phyloP scores from a whole-genome alignment of 2,888 invertebrate genomes.

The Deilephila elpenor region DNA sequence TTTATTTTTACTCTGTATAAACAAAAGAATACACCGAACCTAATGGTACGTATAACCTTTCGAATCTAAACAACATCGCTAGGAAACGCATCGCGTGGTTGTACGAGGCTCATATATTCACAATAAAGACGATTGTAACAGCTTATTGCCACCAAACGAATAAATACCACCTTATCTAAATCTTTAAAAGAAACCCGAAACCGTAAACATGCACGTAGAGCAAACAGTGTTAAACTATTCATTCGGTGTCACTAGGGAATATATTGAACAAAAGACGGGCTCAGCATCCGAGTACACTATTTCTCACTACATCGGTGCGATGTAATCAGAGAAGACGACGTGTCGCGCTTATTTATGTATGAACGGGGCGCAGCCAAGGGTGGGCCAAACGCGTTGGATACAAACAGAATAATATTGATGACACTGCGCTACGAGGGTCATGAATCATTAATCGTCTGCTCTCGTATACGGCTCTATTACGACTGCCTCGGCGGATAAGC shows the following conservation, averaged over 20 bases:
- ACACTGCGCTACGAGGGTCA: constrained; percentile 84
- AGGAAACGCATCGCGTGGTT: constrained; percentile 58
- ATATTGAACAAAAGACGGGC: constrained; percentile 82
- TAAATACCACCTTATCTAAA: constrained; percentile 81
- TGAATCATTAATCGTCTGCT: constrained; percentile 84
- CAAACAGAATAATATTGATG: constrained; percentile 86
- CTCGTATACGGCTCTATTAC: constrained; percentile 83
- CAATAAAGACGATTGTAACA: constrained; percentile 74
- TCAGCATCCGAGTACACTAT: constrained; percentile 82
- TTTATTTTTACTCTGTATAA: constrained; percentile 29
- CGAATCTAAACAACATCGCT: neutral
- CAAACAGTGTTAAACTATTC: constrained; percentile 80
- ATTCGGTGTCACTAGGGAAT: constrained; percentile 77
- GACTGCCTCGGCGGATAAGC: constrained; percentile 79
- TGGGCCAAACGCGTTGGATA: constrained; percentile 81
- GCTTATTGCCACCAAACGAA: constrained; percentile 80
- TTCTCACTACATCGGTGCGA: constrained; percentile 84
- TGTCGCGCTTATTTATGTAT: constrained; percentile 85
- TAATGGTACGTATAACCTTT: neutral
- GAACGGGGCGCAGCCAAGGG: constrained; percentile 82
- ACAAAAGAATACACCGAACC: neutral
- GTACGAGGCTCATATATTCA: constrained; percentile 67
- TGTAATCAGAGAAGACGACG: constrained; percentile 85
- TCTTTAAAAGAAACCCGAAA: constrained; percentile 83
- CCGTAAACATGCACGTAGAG: constrained; percentile 80